These are phyloP conservation scores for Anastrepha ludens DNA, from an alignment of 1,140 invertebrate species.

Conservation along the genomic window DNA sequence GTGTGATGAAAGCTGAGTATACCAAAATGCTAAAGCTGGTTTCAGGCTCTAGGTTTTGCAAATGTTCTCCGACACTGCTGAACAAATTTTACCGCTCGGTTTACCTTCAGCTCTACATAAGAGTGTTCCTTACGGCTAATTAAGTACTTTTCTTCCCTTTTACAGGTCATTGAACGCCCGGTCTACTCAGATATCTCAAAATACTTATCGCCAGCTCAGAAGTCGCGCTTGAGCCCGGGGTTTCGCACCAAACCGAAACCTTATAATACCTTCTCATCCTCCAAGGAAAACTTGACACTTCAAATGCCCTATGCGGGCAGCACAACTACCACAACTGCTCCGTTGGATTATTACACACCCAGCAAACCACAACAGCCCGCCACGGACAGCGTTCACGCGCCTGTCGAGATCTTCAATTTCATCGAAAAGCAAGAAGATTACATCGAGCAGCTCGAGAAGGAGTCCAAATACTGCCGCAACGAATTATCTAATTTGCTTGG, in stretches of 20 bases:
- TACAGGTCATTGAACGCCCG: slow-evolving; percentile 70
- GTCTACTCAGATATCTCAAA: slow-evolving; percentile 73
- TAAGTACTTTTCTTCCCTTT: background rate
- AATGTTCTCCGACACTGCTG: no score
- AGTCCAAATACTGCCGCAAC: slow-evolving; percentile 86
- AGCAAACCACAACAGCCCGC: slow-evolving; percentile 37
- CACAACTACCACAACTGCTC: background rate
- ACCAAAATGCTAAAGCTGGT: no score
- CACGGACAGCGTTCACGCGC: slow-evolving; percentile 66
- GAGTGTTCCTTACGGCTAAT: background rate
- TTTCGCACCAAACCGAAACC: slow-evolving; percentile 66
- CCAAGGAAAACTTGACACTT: slow-evolving; percentile 65
- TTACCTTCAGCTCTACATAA: no score
- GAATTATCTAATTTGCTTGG: slow-evolving; percentile 83
- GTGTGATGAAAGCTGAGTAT: no score
- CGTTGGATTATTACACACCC: slow-evolving; percentile 55
- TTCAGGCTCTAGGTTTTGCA: no score
- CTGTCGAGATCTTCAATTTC: slow-evolving; percentile 80
- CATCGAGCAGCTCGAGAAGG: slow-evolving; percentile 87
- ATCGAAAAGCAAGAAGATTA: slow-evolving; percentile 89
- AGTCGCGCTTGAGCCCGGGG: slow-evolving; percentile 64
- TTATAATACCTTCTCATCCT: slow-evolving; percentile 64
- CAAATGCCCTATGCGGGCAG: slow-evolving; percentile 52
- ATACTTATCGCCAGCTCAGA: slow-evolving; percentile 71
- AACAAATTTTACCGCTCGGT: no score